A percentile compares a stretch with the other conserved stretches of the same genome.
phyloP scores from a whole-genome alignment of 2,113 vertebrate species.

The Albula glossodonta region DNA sequence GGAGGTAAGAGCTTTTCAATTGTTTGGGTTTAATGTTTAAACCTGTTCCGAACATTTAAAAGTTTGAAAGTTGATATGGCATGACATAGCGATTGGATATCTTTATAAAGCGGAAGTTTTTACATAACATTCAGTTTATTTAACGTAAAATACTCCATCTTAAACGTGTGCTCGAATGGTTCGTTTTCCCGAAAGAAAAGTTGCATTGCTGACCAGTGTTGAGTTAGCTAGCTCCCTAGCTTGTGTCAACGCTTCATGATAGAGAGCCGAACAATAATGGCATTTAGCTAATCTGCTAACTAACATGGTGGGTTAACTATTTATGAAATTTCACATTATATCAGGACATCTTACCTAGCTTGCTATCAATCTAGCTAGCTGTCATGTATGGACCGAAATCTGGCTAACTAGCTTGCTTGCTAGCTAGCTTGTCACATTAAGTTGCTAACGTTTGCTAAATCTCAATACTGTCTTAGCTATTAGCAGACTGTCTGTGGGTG shows the following conservation, averaged over 20 bases:
- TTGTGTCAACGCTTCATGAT: constrained; percentile 62
- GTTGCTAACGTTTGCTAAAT: not conserved
- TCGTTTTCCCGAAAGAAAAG: constrained; percentile 36
- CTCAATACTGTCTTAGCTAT: not conserved
- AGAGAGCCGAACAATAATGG: not conserved
- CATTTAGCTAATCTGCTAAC: not conserved
- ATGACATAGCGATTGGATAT: not conserved
- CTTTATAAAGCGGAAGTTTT: not conserved
- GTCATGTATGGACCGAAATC: not conserved
- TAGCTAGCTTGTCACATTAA: not conserved
- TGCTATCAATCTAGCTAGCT: not conserved
- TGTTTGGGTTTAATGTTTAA: constrained; percentile 54
- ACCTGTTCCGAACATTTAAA: constrained; percentile 34
- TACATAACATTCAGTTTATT: not conserved
- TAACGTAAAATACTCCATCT: not conserved
- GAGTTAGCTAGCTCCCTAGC: constrained; percentile 44
- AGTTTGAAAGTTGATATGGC: constrained; percentile 33
- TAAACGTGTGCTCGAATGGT: constrained; percentile 1
- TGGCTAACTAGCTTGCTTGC: not conserved
- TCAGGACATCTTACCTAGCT: not conserved
- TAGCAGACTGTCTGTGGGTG: constrained; percentile 40
- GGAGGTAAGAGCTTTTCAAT: constrained; percentile 83
- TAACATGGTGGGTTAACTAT: not conserved
- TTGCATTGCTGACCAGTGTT: constrained; percentile 46
- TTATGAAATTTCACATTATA: not conserved